Conservation (phyloP, 92 coral and sea anemone genomes). For the Palythoa caribaeorum region DNA sequence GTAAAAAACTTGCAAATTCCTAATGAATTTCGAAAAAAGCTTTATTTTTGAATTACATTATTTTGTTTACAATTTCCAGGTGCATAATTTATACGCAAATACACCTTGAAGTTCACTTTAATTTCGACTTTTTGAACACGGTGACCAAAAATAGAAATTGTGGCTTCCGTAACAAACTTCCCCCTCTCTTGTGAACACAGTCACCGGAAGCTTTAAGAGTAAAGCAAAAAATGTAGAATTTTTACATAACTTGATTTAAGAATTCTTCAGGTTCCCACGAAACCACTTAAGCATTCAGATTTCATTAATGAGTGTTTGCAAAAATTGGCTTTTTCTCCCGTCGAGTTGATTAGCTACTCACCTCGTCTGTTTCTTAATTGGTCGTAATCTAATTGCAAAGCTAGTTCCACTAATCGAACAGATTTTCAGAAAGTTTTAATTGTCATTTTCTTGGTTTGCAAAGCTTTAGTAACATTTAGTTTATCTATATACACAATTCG, state of each 20-base stretch:
- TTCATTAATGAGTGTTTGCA: constrained; percentile 60
- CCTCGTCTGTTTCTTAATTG: constrained; percentile 9
- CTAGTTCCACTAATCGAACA: constrained; percentile 28
- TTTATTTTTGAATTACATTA: constrained; percentile 9
- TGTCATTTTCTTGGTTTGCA: neutral
- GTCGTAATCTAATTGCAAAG: constrained; percentile 1
- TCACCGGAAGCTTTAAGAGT: neutral
- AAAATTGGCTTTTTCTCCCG: constrained; percentile 63
- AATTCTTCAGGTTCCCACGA: neutral
- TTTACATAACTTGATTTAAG: neutral
- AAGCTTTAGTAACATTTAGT: constrained; percentile 3
- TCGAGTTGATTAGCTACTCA: constrained; percentile 33
- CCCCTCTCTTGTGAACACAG: neutral
- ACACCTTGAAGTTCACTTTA: neutral
- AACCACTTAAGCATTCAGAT: neutral
- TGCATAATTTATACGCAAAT: constrained; percentile 20
- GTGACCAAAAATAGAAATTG: neutral
- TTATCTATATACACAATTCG: neutral
- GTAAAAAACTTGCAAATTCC: constrained; percentile 1
- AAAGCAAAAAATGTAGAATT: too few relatives aligned
- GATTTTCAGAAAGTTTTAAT: constrained; percentile 12
- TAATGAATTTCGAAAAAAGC: constrained; percentile 10
- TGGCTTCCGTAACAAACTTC: neutral
- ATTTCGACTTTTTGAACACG: neutral
- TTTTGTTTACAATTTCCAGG: constrained; percentile 36